Evolutionary conservation across 2,888 invertebrate species (phyloP), one percentile per base, ranked within the genome.

Genomic region (Barypeithes pellucidus): DNA sequence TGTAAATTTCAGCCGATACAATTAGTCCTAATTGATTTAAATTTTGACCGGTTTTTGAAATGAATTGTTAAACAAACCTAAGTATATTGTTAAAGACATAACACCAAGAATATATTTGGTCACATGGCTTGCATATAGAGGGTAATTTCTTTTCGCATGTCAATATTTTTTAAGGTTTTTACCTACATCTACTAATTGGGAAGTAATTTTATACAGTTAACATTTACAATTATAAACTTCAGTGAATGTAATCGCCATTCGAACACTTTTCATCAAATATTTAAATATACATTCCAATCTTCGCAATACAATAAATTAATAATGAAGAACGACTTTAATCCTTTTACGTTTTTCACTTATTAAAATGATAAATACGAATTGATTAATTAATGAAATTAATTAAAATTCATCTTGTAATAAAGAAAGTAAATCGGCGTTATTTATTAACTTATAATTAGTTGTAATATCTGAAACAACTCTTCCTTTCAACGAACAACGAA

Each of bases 381-480:
- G n/a, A 24, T 50, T 50, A 24, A 22, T 50, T 50, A 50, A 50
- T 20, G 22, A 50, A 22, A 50, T 16, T 47, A 47, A 47, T 47
- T 47, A 11, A 47, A 47, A 50, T 50, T 50, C 50, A 50, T 20
- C n/a, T 50, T n/a, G 22, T 24, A 50, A 50, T 50, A 50, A 50
- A 50, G 50, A 50, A 50, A 50, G 50, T 50, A 50, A n/a, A 47
- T 47, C 47, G 8, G 1, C 20, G 50, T 24, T 50, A 22, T 50
- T 50, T 50, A 22, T 50, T 22, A 50, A 24, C 24, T 22, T 50
- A 22, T 50, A 50, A 50, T 50, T 50, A 50, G 50, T 24, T 50
- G 24, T 50, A 24, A 50, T 50, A 24, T 4, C 11, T 24, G 0
- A 50, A 22, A 50, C 50, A 24, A 50, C 50, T 50, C 50, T 50